Evolutionary conservation across 2,888 invertebrate genomes (phyloP).

Genomic region (Nymphalis c-album): DNA sequence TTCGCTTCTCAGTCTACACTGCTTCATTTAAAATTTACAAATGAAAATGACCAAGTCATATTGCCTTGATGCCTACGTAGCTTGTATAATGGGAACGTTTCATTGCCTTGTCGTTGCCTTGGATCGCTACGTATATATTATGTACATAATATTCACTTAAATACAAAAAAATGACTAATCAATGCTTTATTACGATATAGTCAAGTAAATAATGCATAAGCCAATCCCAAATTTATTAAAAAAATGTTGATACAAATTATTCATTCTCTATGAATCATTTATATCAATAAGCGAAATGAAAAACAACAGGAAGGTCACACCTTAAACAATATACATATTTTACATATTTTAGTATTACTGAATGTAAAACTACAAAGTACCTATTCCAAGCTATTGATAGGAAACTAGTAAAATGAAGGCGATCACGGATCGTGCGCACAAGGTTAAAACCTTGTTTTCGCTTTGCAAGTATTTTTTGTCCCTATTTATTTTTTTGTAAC

Average conservation of each 20-base stretch:
- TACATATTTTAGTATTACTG: too few relatives aligned
- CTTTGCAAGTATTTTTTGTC: constrained; percentile 12
- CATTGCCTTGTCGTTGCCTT: constrained; percentile 49
- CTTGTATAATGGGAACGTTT: constrained; percentile 59
- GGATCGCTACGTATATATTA: constrained; percentile 25
- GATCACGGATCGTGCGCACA: constrained; percentile 56
- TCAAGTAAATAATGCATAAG: not conserved
- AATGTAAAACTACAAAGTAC: too few relatives aligned
- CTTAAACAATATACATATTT: too few relatives aligned
- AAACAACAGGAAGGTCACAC: too few relatives aligned
- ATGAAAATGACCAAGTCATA: constrained; percentile 43
- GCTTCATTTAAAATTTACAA: constrained; percentile 13
- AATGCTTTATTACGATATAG: not conserved
- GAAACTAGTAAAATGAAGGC: constrained; percentile 29
- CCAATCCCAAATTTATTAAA: too few relatives aligned
- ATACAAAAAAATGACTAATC: not conserved
- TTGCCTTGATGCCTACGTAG: constrained; percentile 32
- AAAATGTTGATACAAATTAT: too few relatives aligned
- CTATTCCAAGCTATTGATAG: constrained; percentile 4
- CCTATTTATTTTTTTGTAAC: not conserved
- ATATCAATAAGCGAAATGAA: too few relatives aligned
- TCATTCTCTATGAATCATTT: too few relatives aligned
- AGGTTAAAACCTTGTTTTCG: constrained; percentile 44
- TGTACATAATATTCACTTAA: constrained; percentile 9
- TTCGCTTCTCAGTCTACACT: constrained; percentile 26